Evolutionary conservation across 1,140 invertebrate genomes (phyloP).

Genomic region (Acromyrmex charruanus): DNA sequence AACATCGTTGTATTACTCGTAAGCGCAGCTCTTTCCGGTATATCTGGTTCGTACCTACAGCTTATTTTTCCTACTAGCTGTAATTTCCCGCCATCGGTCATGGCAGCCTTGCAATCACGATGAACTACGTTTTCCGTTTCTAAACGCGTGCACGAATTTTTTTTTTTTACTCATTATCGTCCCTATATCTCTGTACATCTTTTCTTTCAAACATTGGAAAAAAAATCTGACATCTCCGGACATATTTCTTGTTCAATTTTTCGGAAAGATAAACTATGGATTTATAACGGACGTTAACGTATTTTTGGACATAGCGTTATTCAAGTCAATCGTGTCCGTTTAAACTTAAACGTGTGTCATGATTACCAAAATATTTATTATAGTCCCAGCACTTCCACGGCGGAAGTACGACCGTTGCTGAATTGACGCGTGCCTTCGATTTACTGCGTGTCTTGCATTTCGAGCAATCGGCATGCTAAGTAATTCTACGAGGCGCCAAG

Average conservation of each 20-base stretch:
- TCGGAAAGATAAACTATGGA: background rate
- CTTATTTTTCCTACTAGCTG: constrained; percentile 22
- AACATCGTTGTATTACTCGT: constrained; percentile 1
- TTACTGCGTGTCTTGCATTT: constrained; percentile 57
- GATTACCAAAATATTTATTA: constrained; percentile 57
- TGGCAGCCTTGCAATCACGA: background rate
- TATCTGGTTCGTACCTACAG: constrained; percentile 29
- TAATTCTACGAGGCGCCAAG: constrained; percentile 49
- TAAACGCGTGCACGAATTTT: background rate
- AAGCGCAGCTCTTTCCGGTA: constrained; percentile 10
- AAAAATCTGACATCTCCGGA: background rate
- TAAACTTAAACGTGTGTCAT: constrained; percentile 15
- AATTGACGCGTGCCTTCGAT: constrained; percentile 57
- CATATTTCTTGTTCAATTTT: background rate
- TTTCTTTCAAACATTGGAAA: background rate
- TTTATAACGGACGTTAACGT: background rate
- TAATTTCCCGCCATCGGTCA: background rate
- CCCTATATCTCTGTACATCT: no score
- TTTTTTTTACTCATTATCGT: background rate
- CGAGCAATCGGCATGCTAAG: constrained; percentile 35
- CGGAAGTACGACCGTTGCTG: constrained; percentile 71
- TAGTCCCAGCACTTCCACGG: constrained; percentile 48
- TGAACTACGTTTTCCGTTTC: constrained; percentile 21
- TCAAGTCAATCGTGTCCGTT: constrained; percentile 33
- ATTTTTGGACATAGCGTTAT: constrained; percentile 15